Evolutionary conservation across 2,797 vertebrate species (phyloP), one percentile per base, ranked within the genome.

Genomic region (Lagodon rhomboides): DNA sequence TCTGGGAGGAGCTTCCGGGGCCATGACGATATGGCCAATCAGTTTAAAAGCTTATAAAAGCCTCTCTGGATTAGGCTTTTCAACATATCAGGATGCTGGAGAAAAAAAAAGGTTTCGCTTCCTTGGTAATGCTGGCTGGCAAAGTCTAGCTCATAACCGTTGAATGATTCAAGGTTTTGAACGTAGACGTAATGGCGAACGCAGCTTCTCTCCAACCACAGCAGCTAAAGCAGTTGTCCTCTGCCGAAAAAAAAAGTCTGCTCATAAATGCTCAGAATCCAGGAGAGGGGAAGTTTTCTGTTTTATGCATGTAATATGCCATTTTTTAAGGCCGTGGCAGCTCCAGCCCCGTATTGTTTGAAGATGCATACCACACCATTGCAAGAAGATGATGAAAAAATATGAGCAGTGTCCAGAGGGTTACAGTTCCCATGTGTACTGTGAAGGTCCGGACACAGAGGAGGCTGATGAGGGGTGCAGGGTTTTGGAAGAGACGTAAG

Each of bases 1-100:
- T 79, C 38, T 69, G 62, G 76, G 80, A 87, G 82, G 66, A 56
- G 68, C 68, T 87, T 84, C 73, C 49, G 47, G 61, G 55, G 67
- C 75, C 25, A 46, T 64, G 73, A 81, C 61, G 75, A 85, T 84
- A 87, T 77, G 79, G 80, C 86, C 87, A 91, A 85, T 88, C 66
- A 84, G 75, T 92, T 88, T 87, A 87, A 92, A 90, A 90, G 85
- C 85, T 83, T 80, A 73, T 91, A 85, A 90, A 90, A 81, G 60
- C 68, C 66, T 78, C 69, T 44, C 61, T 9, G 64, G 77, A 84
- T 87, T 77, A 86, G 79, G 49, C 69, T 79, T 80, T 85, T 85
- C 69, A 82, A 75, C 85, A 84, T 89, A 78, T 85, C 75, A 79
- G 85, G 80, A 89, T 79, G 73, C 80, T 79, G 85, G 89, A 88